These are phyloP conservation scores for Drosophila incognita DNA, from an alignment of 2,888 invertebrate species.

Conservation along the genomic window DNA sequence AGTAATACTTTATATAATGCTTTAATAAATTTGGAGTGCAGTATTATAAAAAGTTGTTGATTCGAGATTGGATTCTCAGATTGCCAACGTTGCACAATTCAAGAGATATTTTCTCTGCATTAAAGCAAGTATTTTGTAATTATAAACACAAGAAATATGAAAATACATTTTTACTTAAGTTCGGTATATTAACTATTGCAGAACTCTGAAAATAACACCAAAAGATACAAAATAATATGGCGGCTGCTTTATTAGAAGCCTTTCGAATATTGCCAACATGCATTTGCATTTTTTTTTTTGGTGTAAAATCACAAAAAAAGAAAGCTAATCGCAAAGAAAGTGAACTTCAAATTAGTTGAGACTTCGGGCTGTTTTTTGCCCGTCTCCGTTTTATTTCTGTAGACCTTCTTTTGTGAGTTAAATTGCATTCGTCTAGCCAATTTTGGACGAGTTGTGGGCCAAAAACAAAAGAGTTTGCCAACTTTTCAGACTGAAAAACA, in stretches of 20 bases:
- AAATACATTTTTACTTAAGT: background rate
- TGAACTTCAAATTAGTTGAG: slow-evolving; percentile 1
- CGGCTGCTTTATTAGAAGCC: background rate
- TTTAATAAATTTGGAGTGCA: background rate
- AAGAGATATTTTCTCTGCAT: background rate
- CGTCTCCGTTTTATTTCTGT: slow-evolving; percentile 1
- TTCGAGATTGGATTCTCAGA: background rate
- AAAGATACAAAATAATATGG: background rate
- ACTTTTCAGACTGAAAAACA: slow-evolving; percentile 67
- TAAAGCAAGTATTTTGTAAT: background rate
- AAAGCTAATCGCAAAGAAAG: slow-evolving; percentile 5
- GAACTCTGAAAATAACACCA: background rate
- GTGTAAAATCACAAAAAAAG: background rate
- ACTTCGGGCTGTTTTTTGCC: slow-evolving; percentile 1
- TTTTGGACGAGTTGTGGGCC: slow-evolving; percentile 48
- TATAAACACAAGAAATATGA: background rate
- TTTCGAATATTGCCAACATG: background rate
- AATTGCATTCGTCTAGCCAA: slow-evolving; percentile 48
- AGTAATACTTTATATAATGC: background rate
- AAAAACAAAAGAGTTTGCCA: slow-evolving; percentile 45
- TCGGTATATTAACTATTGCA: background rate
- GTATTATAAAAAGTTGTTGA: background rate
- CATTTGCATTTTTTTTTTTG: background rate
- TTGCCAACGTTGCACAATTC: background rate
- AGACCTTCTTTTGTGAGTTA: slow-evolving; percentile 3